Conservation (phyloP, 2,888 invertebrate species). For the Trisateles emortualis region DNA sequence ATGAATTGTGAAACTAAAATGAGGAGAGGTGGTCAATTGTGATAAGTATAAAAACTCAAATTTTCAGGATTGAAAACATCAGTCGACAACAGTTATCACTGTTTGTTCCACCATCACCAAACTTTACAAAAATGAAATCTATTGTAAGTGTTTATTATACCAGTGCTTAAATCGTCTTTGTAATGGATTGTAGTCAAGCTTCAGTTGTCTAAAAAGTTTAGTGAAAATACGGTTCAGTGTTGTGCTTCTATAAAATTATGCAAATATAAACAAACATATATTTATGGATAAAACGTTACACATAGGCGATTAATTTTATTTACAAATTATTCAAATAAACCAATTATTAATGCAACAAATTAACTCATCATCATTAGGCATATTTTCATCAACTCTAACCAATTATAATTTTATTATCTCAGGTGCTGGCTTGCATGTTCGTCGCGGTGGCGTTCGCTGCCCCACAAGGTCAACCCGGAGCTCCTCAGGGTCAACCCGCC, state of each 20-base stretch:
- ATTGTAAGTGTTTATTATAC: conserved; percentile 72
- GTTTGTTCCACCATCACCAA: conserved; percentile 61
- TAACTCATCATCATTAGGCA: not conserved
- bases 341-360: conserved; percentile 9
- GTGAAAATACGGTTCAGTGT: conserved; percentile 35
- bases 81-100: conserved; percentile 69
- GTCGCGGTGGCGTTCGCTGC: conserved; percentile 71
- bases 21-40: conserved; percentile 74
- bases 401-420: conserved; percentile 43
- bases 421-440: conserved; percentile 75
- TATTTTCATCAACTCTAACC: conserved; percentile 1
- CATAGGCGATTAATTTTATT: conserved; percentile 22
- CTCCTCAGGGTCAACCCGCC: conserved; percentile 69
- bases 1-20: conserved; percentile 76
- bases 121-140: conserved; percentile 75
- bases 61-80: conserved; percentile 75
- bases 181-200: not conserved
- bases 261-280: conserved; percentile 10
- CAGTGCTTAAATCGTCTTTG: conserved; percentile 17
- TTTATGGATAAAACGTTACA: conserved; percentile 10
- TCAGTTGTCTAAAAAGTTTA: conserved; percentile 43
- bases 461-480: conserved; percentile 67
- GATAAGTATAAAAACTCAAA: conserved; percentile 79
- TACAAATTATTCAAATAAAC: conserved; percentile 39
- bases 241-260: conserved; percentile 11